Base-by-base conservation (phyloP, 37 sponge, comb jelly and placozoan species). In the Theonella swinhoei region DNA sequence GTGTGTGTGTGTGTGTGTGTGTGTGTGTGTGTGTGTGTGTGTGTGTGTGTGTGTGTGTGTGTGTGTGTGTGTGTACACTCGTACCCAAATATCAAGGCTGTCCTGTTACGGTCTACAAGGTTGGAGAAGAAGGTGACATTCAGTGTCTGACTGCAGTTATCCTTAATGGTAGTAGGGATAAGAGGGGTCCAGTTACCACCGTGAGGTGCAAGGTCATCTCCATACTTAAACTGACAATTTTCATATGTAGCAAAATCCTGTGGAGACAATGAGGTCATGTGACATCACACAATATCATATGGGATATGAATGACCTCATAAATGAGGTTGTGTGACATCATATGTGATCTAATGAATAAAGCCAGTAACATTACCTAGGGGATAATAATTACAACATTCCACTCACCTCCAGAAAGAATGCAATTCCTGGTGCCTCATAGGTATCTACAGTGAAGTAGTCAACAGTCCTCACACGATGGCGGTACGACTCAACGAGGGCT, bases 71-170 rank as follows among this genome's bases (percentile, higher is more conserved):
- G 19, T 23, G 67, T n/a, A 47, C 14, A 14, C 54, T 47, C 54
- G n/a, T 47, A 47, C 54, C 54, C 14, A 28, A 88, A 88, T 0
- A 88, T 77, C 88, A 88, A 76, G 5, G 88, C 82, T 54, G 69
- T 75, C 2, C 82, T 34, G 38, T 72, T 79, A 8, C 19, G 17
- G 2, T 60, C 34, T 1, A 75, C 11, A 11, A 68, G 37, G n/a
- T 25, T 20, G 22, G 88, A 88, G 29, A 30, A 43, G 35, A 88
- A 88, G 14, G 77, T 81, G 32, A 81, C 64, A 59, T 81, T 76
- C 0, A 40, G 4, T 29, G 76, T 81, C 22, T 28, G 54, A 75
- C 76, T 43, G 64, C 67, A 71, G 43, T 36, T 42, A 29, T 64
- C 4, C 39, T 37, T 17, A 2, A 29, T 24, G 9, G 60, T 66